Conservation (phyloP, 1,140 invertebrate species). For the Bombus fervidus region DNA sequence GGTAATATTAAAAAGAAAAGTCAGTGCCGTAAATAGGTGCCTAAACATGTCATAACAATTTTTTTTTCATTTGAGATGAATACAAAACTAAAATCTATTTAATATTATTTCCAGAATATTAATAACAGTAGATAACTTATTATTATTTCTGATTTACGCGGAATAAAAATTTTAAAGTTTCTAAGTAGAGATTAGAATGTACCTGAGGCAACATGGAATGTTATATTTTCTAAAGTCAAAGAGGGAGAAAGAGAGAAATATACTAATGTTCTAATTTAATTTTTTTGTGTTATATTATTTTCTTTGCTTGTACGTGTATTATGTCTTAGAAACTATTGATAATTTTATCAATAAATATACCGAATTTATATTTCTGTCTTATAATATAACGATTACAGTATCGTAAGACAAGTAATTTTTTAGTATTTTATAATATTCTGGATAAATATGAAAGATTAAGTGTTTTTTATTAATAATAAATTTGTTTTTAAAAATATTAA, state of each 20-base stretch:
- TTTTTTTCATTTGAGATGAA: slow-evolving; percentile 57
- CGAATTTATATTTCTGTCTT: slow-evolving; percentile 21
- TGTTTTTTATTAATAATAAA: slow-evolving; percentile 12
- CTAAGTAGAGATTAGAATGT: slow-evolving; percentile 46
- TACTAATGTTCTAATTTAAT: slow-evolving; percentile 32
- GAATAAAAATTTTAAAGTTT: slow-evolving; percentile 47
- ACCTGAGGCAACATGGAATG: slow-evolving; percentile 48
- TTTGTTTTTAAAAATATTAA: slow-evolving; percentile 3
- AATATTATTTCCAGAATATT: slow-evolving; percentile 76
- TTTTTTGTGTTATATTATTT: slow-evolving; percentile 18
- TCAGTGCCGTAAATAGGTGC: slow-evolving; percentile 74
- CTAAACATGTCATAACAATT: slow-evolving; percentile 61
- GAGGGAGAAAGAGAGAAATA: neutral
- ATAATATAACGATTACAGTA: slow-evolving; percentile 12
- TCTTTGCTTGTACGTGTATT: slow-evolving; percentile 2
- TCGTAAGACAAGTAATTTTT: neutral
- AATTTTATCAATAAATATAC: slow-evolving; percentile 25
- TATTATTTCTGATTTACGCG: slow-evolving; percentile 29
- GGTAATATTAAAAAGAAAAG: slow-evolving; percentile 76
- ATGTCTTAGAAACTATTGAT: slow-evolving; percentile 4
- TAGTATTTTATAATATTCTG: neutral
- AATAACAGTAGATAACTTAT: slow-evolving; percentile 56
- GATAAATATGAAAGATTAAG: slow-evolving; percentile 16
- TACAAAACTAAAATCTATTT: slow-evolving; percentile 44
- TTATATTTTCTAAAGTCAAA: slow-evolving; percentile 49